These are phyloP conservation scores for Florisuga fusca DNA, from an alignment of 2,797 vertebrate species.

Conservation along the genomic window DNA sequence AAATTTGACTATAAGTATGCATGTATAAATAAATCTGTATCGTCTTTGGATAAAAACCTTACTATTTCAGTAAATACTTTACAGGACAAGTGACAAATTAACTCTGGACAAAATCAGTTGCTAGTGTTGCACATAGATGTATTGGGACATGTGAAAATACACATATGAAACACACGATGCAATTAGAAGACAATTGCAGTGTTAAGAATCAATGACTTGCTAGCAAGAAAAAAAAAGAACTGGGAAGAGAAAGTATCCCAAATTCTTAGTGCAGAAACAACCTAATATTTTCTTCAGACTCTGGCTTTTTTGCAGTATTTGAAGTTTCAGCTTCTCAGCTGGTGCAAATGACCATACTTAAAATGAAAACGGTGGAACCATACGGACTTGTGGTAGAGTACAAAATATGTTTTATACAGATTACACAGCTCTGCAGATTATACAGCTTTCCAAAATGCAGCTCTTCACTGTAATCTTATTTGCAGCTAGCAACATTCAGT, in stretches of 20 bases:
- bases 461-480: background rate
- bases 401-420: background rate
- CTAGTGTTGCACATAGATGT: background rate
- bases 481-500: background rate
- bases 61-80: background rate
- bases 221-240: background rate
- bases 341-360: background rate
- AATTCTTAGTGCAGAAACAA: background rate
- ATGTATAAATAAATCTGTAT: background rate
- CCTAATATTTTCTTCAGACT: background rate
- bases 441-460: background rate
- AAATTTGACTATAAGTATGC: background rate
- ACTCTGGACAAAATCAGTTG: background rate
- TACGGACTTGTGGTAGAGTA: background rate
- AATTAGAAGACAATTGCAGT: background rate
- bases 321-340: background rate
- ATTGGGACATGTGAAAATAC: background rate
- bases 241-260: fast-evolving
- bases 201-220: background rate
- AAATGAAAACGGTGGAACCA: background rate
- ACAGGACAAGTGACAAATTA: background rate
- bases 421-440: background rate
- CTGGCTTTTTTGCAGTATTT: background rate
- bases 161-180: background rate
- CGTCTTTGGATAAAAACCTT: background rate